Base-by-base conservation (phyloP, 2,113 vertebrate genomes). In the Illadopsis cleaveri region DNA sequence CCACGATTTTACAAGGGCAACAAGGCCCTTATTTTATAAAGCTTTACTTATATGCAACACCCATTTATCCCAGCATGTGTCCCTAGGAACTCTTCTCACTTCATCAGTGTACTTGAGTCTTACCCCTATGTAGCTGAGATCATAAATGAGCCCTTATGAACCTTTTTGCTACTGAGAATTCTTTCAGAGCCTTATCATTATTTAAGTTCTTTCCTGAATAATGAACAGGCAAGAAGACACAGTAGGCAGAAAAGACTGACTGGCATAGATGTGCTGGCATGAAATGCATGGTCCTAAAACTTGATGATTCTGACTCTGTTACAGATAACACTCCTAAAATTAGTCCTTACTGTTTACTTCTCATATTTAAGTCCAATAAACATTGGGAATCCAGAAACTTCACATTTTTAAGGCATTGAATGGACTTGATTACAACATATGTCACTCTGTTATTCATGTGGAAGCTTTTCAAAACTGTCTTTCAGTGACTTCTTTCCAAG, bases 131-230 rank as follows among this genome's bases (percentile, higher is more conserved):
- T 57, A 75, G 73, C 70, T 57, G 58, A 93, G 78, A 53, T 53
- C 37, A 8, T 54, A 94, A 93, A 89, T 71, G 69, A 85, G 50
- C 56, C 78, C 37, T 90, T 54, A 80, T 73, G 77, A 87, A 86
- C 50, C 37, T 85, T 82, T 96, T 93, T 94, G 54, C 90, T 91
- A 19, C 44, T 47, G 58, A 89, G 66, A 80, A 68, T 94, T 83
- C 76, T 94, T 90, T 82, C 15, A 10, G 88, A 84, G 58, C 10
- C 38, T 95, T 92, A 77, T 88, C 53, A 91, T 96, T 95, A 86
- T 83, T 85, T 94, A 82, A 54, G 77, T 88, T 87, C 79, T 56
- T 75, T 78, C 64, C 68, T 79, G 70, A 90, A 91, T 93, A 96
- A 94, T 60, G 66, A 93, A 62, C 51, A 89, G 64, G 87, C 58